Percentiles rank a stretch among this genome's conserved stretches.
phyloP scores from a whole-genome alignment of 2,113 vertebrate species.

The Sinocyclocheilus rhinocerous region DNA sequence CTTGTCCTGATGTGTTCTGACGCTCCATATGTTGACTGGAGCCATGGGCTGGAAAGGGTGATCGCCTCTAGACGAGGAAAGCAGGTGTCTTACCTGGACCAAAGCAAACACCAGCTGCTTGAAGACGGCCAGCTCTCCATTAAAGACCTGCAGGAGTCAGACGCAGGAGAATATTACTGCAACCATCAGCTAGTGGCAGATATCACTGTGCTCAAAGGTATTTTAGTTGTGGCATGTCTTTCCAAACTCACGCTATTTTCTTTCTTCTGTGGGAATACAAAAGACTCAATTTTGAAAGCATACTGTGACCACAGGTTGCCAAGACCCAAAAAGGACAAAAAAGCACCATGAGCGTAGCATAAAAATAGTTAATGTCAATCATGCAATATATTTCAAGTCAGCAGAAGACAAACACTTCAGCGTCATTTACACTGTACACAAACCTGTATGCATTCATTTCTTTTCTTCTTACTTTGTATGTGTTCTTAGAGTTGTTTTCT shows the following conservation, averaged over 20 bases:
- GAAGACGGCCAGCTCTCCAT: slow-evolving; percentile 58
- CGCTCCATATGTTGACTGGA: slow-evolving; percentile 60
- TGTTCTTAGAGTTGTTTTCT: neutral
- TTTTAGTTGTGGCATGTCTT: no score
- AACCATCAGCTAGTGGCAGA: neutral
- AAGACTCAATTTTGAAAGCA: neutral
- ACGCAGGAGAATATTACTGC: neutral
- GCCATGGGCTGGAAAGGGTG: slow-evolving; percentile 44
- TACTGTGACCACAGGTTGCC: neutral
- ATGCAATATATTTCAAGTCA: no score
- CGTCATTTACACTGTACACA: no score
- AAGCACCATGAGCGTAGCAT: no score
- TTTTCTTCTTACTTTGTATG: neutral
- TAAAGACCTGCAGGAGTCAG: slow-evolving; percentile 41
- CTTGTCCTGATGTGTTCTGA: slow-evolving; percentile 60
- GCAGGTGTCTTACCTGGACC: slow-evolving; percentile 40
- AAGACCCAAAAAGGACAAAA: neutral
- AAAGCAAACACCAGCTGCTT: slow-evolving; percentile 44
- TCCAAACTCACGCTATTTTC: neutral
- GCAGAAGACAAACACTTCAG: no score
- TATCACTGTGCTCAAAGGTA: neutral
- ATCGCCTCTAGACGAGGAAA: slow-evolving; percentile 34
- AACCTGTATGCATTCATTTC: no score
- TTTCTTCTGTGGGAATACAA: neutral
- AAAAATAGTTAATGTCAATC: neutral